phyloP scores from a whole-genome alignment of 2,797 vertebrate genomes.

The Cirrhinus molitorella region DNA sequence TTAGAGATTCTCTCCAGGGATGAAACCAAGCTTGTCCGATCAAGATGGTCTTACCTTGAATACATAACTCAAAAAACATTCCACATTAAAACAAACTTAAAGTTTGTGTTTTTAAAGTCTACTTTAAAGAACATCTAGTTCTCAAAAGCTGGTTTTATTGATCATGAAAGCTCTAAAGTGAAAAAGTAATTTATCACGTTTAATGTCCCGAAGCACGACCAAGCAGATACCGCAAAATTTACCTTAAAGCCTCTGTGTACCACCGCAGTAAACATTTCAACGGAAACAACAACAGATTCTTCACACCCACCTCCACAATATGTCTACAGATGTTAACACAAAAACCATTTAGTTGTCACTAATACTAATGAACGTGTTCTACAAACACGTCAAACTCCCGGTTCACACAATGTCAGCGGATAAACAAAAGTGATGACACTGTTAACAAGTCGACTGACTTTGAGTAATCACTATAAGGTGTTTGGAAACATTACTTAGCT shows the following conservation, averaged over 20 bases:
- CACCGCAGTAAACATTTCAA: not conserved
- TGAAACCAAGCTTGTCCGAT: slow-evolving; percentile 6
- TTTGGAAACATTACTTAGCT: slow-evolving; percentile 36
- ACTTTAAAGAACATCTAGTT: not conserved
- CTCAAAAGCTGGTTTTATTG: not conserved
- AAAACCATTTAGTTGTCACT: slow-evolving; percentile 13
- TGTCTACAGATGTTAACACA: not conserved
- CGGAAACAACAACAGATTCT: not conserved
- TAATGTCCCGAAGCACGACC: not conserved
- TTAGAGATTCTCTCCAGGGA: slow-evolving; percentile 27
- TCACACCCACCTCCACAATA: slow-evolving; percentile 9
- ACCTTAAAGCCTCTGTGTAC: not conserved
- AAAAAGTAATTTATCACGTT: not conserved
- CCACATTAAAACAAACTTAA: not conserved
- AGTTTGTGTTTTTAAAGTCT: not conserved
- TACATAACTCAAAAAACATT: not conserved
- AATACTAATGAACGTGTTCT: slow-evolving; percentile 20
- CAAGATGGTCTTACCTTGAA: slow-evolving; percentile 3
- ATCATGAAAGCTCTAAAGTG: not conserved
- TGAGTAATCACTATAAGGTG: slow-evolving; percentile 42
- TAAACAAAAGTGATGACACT: slow-evolving; percentile 29
- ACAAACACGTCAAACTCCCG: slow-evolving; percentile 31
- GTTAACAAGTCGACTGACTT: slow-evolving; percentile 52
- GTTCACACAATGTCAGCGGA: slow-evolving; percentile 5
- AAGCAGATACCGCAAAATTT: not conserved